Evolutionary conservation across 2,113 vertebrate genomes (phyloP).

Genomic region (Neoarius graeffei): DNA sequence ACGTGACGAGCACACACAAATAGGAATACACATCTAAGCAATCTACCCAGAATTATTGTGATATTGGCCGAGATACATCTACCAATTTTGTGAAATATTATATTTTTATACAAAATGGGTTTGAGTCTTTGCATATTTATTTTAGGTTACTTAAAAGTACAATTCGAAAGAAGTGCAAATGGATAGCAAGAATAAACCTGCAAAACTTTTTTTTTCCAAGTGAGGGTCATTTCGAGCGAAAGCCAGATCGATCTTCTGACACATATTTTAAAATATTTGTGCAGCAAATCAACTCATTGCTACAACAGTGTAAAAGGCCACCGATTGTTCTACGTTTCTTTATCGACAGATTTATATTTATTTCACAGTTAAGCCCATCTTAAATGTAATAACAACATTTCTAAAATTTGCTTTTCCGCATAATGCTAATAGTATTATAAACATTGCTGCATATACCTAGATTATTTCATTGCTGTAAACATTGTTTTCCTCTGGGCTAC

Average conservation of each 20-base stretch:
- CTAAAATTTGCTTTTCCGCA: background rate
- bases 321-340: slow-evolving; percentile 54
- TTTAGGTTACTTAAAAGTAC: background rate
- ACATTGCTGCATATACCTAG: background rate
- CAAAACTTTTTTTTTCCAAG: slow-evolving; percentile 24
- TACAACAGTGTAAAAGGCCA: slow-evolving; percentile 55
- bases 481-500: slow-evolving; percentile 9
- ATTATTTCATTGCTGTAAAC: slow-evolving; percentile 2
- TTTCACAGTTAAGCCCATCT: slow-evolving; percentile 44
- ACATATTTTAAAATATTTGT: slow-evolving; percentile 24
- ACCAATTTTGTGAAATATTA: background rate
- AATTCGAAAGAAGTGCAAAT: slow-evolving; percentile 59
- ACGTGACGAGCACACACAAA: background rate
- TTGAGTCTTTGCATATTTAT: slow-evolving; percentile 23
- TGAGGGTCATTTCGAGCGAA: slow-evolving; percentile 10
- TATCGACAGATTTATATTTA: background rate
- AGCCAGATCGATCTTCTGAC: slow-evolving; percentile 1
- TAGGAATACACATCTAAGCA: background rate
- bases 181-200: slow-evolving; percentile 33
- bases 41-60: background rate
- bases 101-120: background rate
- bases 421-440: background rate
- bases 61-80: background rate
- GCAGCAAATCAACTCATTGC: slow-evolving; percentile 25
- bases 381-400: slow-evolving; percentile 18